Base-by-base conservation (phyloP, 2,888 invertebrate species). In the Dryocosmus kuriphilus region DNA sequence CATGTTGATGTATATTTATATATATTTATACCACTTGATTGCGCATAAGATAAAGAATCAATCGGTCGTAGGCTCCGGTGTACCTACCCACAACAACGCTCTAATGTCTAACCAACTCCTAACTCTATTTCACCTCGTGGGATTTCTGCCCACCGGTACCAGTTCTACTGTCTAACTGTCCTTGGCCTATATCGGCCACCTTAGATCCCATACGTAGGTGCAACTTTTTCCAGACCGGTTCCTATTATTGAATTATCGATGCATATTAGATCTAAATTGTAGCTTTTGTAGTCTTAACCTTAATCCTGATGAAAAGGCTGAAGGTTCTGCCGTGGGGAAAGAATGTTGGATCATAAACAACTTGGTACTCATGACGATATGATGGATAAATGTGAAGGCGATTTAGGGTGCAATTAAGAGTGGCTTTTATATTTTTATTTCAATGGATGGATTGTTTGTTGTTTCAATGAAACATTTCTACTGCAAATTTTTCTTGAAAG, bases 81-180 rank as follows among this genome's bases (percentile, higher is more conserved):
- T 61, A 78, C 41, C 63, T 76, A 35, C 77, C 79, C 79, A 76
- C 74, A 77, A 32, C 82, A 79, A 78, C 57, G 74, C 63, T 78
- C 81, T 80, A 84, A 82, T 85, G 85, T 85, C 85, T 83, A 85
- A 83, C 79, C 80, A 76, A 80, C 82, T 80, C 81, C 81, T 81
- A 83, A 82, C 82, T 82, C 81, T 80, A 81, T 83, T 83, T 84
- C 80, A 80, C 77, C 80, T 76, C 85, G 84, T 85, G 84, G 85
- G 85, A 85, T 84, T 83, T 85, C 85, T 86, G 81, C 85, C 86
- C 85, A 85, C 86, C 71, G 84, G 82, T 85, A 82, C 84, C 80
- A 85, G 85, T 84, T 80, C 81, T 81, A 78, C 77, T 81, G 86
- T 86, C 86, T 80, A 80, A 78, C 77, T 81, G 86, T 86, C 86